These are phyloP conservation scores for Vireo altiloquus DNA, from an alignment of 2,113 vertebrate genomes.

Conservation along the genomic window DNA sequence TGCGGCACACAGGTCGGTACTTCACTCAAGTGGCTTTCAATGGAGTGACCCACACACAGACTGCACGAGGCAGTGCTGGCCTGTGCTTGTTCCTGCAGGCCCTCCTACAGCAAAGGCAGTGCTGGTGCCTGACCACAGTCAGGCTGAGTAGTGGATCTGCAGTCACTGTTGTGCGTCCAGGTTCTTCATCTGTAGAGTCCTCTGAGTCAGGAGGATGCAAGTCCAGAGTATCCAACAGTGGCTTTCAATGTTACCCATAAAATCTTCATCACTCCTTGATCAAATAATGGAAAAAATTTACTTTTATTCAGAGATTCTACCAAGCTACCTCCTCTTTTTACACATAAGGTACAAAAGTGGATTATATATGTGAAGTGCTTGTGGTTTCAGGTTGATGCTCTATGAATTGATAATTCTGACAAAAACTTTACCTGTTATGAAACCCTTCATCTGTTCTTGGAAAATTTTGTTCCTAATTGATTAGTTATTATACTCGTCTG, in stretches of 20 bases:
- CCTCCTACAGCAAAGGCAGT: not conserved
- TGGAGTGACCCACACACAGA: not conserved
- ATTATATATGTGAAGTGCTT: accelerated
- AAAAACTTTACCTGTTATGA: not conserved
- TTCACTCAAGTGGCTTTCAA: not conserved
- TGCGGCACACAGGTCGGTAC: not conserved
- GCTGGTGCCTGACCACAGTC: not conserved
- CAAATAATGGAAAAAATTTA: not conserved
- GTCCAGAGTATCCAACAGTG: not conserved
- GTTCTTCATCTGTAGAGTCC: not conserved
- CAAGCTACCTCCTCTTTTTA: not conserved
- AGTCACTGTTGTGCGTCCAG: not conserved
- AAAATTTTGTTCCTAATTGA: not conserved
- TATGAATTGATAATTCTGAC: not conserved
- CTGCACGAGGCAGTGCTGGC: not conserved
- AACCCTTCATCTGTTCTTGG: not conserved
- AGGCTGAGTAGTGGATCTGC: not conserved
- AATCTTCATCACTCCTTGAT: not conserved
- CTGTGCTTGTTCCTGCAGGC: not conserved
- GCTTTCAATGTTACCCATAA: not conserved
- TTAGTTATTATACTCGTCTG: not conserved
- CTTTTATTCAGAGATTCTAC: not conserved
- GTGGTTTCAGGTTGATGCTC: not conserved
- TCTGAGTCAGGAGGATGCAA: not conserved
- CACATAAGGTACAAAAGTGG: not conserved